These are phyloP conservation scores for Clarias batrachus DNA, from an alignment of 2,113 vertebrate genomes.

Conservation along the genomic window DNA sequence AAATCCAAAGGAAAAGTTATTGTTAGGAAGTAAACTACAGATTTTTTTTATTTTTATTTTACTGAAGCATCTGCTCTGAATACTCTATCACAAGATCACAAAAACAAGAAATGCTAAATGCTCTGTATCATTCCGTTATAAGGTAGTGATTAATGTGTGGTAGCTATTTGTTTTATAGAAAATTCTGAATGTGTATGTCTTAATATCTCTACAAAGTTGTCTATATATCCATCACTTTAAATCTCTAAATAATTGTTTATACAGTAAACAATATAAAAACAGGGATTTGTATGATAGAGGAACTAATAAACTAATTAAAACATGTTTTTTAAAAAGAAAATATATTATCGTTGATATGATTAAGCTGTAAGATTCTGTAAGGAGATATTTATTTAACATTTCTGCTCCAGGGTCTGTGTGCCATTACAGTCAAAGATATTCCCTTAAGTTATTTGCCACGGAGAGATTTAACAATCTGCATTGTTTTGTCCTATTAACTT, in stretches of 20 bases:
- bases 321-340: neutral
- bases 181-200: neutral
- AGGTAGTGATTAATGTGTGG: neutral
- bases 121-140: neutral
- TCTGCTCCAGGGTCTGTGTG: neutral
- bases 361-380: neutral
- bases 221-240: neutral
- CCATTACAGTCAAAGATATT: neutral
- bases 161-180: neutral
- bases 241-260: constrained; percentile 12
- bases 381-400: neutral
- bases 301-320: neutral
- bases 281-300: neutral
- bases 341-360: neutral
- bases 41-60: neutral
- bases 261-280: neutral
- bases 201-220: neutral
- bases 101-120: neutral
- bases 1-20: constrained; percentile 7
- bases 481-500: neutral
- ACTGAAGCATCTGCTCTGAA: neutral
- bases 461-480: neutral
- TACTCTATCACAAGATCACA: neutral
- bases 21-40: neutral
- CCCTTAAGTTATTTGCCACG: neutral